Evolutionary conservation across 2,113 vertebrate species (phyloP).

Genomic region (Alligator sinensis): DNA sequence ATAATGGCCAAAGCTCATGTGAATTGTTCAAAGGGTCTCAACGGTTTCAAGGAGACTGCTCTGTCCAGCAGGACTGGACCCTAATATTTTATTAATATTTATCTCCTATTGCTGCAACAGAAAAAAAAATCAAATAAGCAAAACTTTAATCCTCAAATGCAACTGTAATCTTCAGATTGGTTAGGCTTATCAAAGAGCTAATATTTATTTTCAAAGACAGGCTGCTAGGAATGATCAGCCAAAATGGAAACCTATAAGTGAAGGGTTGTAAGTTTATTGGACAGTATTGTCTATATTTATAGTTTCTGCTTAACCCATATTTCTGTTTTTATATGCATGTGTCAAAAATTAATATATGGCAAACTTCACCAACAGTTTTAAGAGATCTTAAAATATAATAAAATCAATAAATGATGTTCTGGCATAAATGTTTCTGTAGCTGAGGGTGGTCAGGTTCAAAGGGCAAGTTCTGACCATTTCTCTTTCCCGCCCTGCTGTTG

Average conservation of each 20-base stretch:
- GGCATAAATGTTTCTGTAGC: slow-evolving; percentile 61
- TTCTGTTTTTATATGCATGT: slow-evolving; percentile 61
- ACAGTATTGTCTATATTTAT: slow-evolving; percentile 63
- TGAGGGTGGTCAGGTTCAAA: slow-evolving; percentile 83
- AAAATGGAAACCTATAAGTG: slow-evolving; percentile 54
- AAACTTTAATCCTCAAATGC: slow-evolving; percentile 67
- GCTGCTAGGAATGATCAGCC: slow-evolving; percentile 48
- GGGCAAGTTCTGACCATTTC: slow-evolving; percentile 88
- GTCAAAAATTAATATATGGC: slow-evolving; percentile 62
- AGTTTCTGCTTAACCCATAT: slow-evolving; percentile 50
- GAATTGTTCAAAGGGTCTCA: background rate
- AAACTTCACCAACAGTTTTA: slow-evolving; percentile 67
- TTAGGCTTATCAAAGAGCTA: slow-evolving; percentile 52
- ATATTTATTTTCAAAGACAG: slow-evolving; percentile 66
- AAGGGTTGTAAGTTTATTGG: slow-evolving; percentile 63
- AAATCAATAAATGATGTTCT: slow-evolving; percentile 75
- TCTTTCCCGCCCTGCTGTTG: slow-evolving; percentile 87
- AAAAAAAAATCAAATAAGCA: slow-evolving; percentile 66
- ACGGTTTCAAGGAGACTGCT: background rate
- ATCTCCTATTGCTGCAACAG: slow-evolving; percentile 8
- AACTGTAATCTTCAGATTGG: slow-evolving; percentile 72
- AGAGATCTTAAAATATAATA: slow-evolving; percentile 72
- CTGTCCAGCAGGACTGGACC: slow-evolving; percentile 17
- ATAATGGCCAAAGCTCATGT: slow-evolving; percentile 28
- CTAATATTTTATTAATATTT: slow-evolving; percentile 66